Evolutionary conservation across 2,113 vertebrate species (phyloP), one percentile per base, ranked within the genome.

Genomic region (Cnemophilus loriae): DNA sequence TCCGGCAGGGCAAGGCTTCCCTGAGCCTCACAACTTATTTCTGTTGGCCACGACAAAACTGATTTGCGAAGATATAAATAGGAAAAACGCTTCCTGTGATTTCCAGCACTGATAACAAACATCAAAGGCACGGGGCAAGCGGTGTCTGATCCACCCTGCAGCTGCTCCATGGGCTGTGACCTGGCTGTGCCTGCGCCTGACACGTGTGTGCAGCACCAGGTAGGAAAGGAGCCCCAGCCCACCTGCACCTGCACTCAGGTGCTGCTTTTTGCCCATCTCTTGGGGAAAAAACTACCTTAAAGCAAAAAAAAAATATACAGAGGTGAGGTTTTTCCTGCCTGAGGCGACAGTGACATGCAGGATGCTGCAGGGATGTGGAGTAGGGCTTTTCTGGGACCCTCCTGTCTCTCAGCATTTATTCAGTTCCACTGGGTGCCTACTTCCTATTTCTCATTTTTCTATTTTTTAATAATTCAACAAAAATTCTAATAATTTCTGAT

Each of bases 321-420:
- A 61, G 13, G n/a, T 44, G 50, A 75, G 32, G 19, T 42, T 88
- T n/a, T 41, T 23, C 10, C 41, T 57, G 15, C 26, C 21, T 0
- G 2, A 2, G 42, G 33, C 47, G 19, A 17, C 49, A 27, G 24
- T 0, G 9, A 19, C 26, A 16, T 0, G 1, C 18, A 56, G 37
- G 50, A 56, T 47, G 50, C 53, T 42, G 42, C 23, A 21, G 49
- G 32, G n/a, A 28, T 9, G 10, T 4, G 9, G 23, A 52, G 41
- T 2, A 3, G 78, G 52, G 27, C 7, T 4, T 49, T 60, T 32
- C 56, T 74, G 73, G 11, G 30, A 35, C 4, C 13, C 12, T 63
- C 24, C 22, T 17, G 5, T 9, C 26, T 75, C 33, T 24, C 24
- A 37, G 8, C 9, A 44, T 18, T 59, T 39, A 32, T 18, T 39